Evolutionary conservation across 2,113 vertebrate species (phyloP), one percentile per base, ranked within the genome.

Genomic region (Nesoenas mayeri): DNA sequence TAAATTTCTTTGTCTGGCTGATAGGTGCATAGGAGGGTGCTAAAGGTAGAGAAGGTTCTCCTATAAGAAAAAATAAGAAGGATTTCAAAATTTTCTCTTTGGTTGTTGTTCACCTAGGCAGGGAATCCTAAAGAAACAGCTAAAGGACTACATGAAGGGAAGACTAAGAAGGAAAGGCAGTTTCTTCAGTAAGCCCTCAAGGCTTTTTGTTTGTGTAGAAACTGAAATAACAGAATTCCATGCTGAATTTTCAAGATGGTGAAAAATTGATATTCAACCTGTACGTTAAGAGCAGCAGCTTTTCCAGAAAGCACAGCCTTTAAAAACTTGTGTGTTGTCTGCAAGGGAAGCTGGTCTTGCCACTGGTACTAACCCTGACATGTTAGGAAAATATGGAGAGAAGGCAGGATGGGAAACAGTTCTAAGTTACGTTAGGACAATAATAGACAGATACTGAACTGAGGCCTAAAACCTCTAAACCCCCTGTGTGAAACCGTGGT

Each of bases 11-110:
- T 97, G 94, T 92, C 91, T 92, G 79, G 79, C 66, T 96, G 94
- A 61, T 86, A 80, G 90, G 83, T 96, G 89, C 91, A 95, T 94
- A 92, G 97, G 97, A 97, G 96, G 96, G 60, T 96, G 81, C 84
- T 93, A 92, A 96, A 93, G 90, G 93, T 92, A 94, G 94, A 89
- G 94, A 96, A 93, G 50, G 81, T 95, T 96, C 69, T 95, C 61
- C 88, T 85, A 61, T 21, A 86, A 75, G 82, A 85, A 95, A 96
- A 96, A 69, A 86, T 53, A 81, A 91, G 93, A 74, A 48, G 58
- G 84, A 80, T 70, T 88, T 85, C 60, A 96, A 96, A 96, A 90
- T 70, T 51, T 79, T 96, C 51, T 54, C 58, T 90, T 91, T 57
- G 56, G 64, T 96, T 95, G 85, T 69, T 94, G 70, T 77, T 89